Evolutionary conservation across 1,140 invertebrate species (phyloP), one percentile per base, ranked within the genome.

Genomic region (Bacillus rossius): DNA sequence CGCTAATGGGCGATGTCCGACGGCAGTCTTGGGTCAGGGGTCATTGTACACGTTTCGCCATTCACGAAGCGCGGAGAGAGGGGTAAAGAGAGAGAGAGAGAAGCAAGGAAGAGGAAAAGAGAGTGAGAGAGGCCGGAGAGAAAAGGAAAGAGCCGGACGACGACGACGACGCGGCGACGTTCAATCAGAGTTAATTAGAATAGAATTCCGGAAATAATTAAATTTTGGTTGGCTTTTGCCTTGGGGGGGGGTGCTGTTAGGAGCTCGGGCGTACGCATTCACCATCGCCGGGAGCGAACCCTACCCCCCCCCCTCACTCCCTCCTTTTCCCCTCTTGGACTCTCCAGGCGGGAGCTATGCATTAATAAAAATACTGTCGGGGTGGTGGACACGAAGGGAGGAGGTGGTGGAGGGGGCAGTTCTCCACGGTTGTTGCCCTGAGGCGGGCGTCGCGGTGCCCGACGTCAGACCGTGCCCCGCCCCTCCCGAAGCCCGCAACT

Each of bases 121-220:
- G 42, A 45, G 3, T 8, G 14, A 22, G 42, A 22, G 22, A 45
- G 42, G 17, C 22, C 7, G 26, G 14, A 5, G 47, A 20, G 22
- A 20, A 16, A 49, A 20, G 4, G n/a, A 5, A 26, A 4, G 10
- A 20, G 10, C 8, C 19, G 25, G 8, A 22, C 43, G 10, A 8
- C n/a, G 2, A 48, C 29, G 29, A 19, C 4, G 3, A 2, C 45
- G 34, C 48, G 48, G 20, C 29, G 52, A 54, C 57, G 57, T 59
- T 59, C 57, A 59, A 59, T 59, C 57, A 59, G 54, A 59, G 57
- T 59, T 59, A 59, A 59, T 59, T 59, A 59, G 57, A 55, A 59
- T 42, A 59, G 57, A 59, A 59, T 59, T 59, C 57, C 57, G 57
- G 57, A 59, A 59, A 59, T 59, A 59, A 59, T 59, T 59, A 59